Percentiles rank a stretch among this genome's conserved stretches.
phyloP scores from a whole-genome alignment of 2,888 invertebrate genomes.

The Troides helena region DNA sequence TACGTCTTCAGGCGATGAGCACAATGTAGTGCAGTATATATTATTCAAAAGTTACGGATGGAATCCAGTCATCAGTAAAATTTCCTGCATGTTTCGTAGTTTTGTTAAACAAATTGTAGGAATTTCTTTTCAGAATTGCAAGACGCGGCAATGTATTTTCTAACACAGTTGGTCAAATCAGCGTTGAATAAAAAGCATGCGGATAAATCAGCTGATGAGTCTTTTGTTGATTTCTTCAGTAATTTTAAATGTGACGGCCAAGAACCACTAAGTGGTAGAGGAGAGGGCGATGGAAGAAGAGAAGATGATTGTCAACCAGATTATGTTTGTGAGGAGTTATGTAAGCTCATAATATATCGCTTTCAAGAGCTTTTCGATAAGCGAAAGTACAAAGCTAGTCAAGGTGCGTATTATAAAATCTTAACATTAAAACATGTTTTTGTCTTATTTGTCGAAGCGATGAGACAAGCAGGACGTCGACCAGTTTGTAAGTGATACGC shows the following conservation, averaged over 20 bases:
- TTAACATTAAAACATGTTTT: too few relatives aligned
- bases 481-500: too few relatives aligned
- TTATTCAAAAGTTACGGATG: too few relatives aligned
- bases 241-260: slow-evolving; percentile 46
- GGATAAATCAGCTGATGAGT: slow-evolving; percentile 48
- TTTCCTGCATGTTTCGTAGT: too few relatives aligned
- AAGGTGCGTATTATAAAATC: slow-evolving; percentile 45
- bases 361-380: slow-evolving; percentile 54
- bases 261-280: slow-evolving; percentile 33
- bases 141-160: slow-evolving; percentile 57
- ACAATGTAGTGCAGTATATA: too few relatives aligned
- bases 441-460: too few relatives aligned
- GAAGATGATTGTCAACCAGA: slow-evolving; percentile 63
- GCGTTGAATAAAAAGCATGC: slow-evolving; percentile 45
- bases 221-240: slow-evolving; percentile 53
- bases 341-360: slow-evolving; percentile 53
- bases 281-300: slow-evolving; percentile 43
- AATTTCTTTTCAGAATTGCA: slow-evolving; percentile 54
- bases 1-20: too few relatives aligned
- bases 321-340: slow-evolving; percentile 60
- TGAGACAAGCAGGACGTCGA: too few relatives aligned
- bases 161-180: slow-evolving; percentile 58
- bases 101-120: too few relatives aligned
- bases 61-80: too few relatives aligned
- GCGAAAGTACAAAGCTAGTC: slow-evolving; percentile 48